These are phyloP conservation scores for Piaya cayana DNA, from an alignment of 2,113 vertebrate species.

Conservation along the genomic window DNA sequence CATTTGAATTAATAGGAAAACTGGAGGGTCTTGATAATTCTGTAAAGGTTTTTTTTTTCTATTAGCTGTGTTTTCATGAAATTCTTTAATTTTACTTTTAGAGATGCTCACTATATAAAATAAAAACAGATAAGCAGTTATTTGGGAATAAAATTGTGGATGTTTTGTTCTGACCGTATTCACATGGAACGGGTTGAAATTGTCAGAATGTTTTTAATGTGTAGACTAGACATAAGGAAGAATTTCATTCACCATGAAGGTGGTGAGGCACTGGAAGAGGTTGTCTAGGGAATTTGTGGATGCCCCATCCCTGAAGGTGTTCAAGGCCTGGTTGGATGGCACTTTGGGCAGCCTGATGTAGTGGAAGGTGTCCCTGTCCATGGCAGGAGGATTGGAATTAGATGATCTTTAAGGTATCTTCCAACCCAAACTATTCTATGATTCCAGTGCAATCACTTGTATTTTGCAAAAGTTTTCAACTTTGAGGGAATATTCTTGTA, in stretches of 20 bases:
- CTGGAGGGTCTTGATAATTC: neutral
- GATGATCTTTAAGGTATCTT: too few relatives aligned
- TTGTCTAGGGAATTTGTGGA: too few relatives aligned
- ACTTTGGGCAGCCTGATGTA: too few relatives aligned
- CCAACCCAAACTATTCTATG: too few relatives aligned
- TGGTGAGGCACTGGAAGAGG: too few relatives aligned
- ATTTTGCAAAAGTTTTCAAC: neutral
- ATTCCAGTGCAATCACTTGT: neutral
- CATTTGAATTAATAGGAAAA: neutral
- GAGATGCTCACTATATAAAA: neutral
- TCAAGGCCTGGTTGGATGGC: too few relatives aligned
- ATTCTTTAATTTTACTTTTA: neutral
- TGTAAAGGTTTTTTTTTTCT: neutral
- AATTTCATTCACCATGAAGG: too few relatives aligned
- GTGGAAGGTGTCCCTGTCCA: too few relatives aligned
- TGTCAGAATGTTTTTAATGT: neutral
- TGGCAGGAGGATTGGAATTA: too few relatives aligned
- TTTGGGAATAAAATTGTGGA: neutral
- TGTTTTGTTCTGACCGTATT: neutral
- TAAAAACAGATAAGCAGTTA: neutral
- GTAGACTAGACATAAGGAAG: too few relatives aligned
- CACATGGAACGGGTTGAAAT: neutral
- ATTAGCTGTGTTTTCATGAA: neutral
- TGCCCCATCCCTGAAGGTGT: too few relatives aligned
- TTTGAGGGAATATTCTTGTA: neutral